A percentile compares a stretch with the other conserved stretches of the same genome.
phyloP scores from a whole-genome alignment of 2,113 vertebrate species.

The Bagarius yarrelli region DNA sequence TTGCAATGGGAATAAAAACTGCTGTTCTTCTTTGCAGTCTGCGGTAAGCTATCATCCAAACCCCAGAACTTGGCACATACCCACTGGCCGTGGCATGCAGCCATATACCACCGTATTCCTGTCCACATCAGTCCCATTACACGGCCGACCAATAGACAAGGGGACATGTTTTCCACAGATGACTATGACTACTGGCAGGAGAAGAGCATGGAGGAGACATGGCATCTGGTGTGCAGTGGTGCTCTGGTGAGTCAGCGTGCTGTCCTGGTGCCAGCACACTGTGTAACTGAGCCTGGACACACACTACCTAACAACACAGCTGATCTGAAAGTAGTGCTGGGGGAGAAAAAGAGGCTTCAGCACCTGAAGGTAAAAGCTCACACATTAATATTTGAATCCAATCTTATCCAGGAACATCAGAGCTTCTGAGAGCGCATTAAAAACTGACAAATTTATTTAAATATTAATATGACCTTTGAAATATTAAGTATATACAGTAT shows the following conservation, averaged over 20 bases:
- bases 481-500: too few relatives aligned
- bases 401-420: conserved; percentile 9
- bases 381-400: neutral
- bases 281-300: conserved; percentile 78
- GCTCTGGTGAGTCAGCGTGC: conserved; percentile 83
- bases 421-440: neutral
- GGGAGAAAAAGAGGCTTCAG: conserved; percentile 77
- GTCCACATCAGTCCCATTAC: conserved; percentile 58
- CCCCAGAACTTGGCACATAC: conserved; percentile 66
- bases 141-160: conserved; percentile 65
- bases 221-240: conserved; percentile 87
- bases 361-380: conserved; percentile 73
- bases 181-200: conserved; percentile 38
- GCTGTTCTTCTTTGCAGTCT: conserved; percentile 67
- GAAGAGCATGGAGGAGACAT: conserved; percentile 60
- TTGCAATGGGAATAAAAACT: neutral
- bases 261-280: conserved; percentile 84
- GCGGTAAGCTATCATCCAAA: conserved; percentile 78
- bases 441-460: too few relatives aligned
- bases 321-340: conserved; percentile 81
- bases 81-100: conserved; percentile 87
- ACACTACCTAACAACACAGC: conserved; percentile 69
- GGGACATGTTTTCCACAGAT: conserved; percentile 57
- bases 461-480: too few relatives aligned
- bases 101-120: conserved; percentile 76